phyloP scores from a whole-genome alignment of 1,140 invertebrate species.

The Drosophila pectinifera region DNA sequence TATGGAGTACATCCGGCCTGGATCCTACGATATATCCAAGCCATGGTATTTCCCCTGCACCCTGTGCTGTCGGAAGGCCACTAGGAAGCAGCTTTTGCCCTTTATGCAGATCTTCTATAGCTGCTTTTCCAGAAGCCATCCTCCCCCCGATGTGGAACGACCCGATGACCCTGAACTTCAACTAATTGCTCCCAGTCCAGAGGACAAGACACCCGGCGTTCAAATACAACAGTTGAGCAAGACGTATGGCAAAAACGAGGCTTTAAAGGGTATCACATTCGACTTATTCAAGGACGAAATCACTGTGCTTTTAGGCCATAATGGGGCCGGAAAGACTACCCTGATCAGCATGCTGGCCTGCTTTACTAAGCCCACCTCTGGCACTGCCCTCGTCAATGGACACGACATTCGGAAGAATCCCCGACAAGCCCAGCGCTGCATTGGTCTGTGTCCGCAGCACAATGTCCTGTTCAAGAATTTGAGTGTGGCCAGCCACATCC shows the following conservation, averaged over 20 bases:
- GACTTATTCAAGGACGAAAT: slow-evolving; percentile 90
- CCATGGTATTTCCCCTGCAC: slow-evolving; percentile 91
- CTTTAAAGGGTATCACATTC: slow-evolving; percentile 90
- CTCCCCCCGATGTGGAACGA: not conserved
- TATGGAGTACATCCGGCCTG: slow-evolving; percentile 89
- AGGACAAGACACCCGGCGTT: slow-evolving; percentile 2
- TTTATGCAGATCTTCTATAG: not conserved
- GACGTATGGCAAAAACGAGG: slow-evolving; percentile 86
- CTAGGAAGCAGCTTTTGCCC: not conserved
- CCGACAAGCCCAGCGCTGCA: not conserved
- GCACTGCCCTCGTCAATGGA: slow-evolving; percentile 88
- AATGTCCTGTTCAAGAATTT: slow-evolving; percentile 95
- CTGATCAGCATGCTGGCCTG: slow-evolving; percentile 89
- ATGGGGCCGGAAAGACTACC: slow-evolving; percentile 87
- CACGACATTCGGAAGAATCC: slow-evolving; percentile 87
- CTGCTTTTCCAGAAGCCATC: not conserved
- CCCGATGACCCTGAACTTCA: not conserved
- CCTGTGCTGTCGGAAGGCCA: slow-evolving; percentile 74
- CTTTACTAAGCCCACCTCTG: slow-evolving; percentile 87
- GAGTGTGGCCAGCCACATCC: slow-evolving; percentile 93
- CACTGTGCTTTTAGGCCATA: slow-evolving; percentile 89
- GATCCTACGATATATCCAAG: slow-evolving; percentile 88
- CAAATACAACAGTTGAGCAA: slow-evolving; percentile 84
- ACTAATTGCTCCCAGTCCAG: slow-evolving; percentile 63
- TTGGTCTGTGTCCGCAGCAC: slow-evolving; percentile 96